Evolutionary conservation across 2,113 vertebrate genomes (phyloP), one percentile per base, ranked within the genome.

Genomic region (Plotosus lineatus): DNA sequence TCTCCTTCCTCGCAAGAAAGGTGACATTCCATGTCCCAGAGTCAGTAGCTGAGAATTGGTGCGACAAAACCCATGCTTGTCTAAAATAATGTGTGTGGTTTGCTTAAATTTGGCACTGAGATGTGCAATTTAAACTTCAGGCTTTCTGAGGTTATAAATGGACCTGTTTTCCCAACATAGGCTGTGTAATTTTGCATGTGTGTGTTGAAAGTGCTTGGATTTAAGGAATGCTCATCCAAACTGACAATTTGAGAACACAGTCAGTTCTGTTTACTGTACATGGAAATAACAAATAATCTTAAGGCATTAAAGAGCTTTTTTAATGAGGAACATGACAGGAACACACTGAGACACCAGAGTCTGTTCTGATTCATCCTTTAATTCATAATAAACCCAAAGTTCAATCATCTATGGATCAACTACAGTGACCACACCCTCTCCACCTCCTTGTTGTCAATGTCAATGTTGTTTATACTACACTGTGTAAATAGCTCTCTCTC

Each of bases 401-500:
- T 53, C 83, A 87, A 80, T 84, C 82, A 85, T 89, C 86, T 88
- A 84, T 86, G 80, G 88, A 87, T 90, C 89, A 89, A 78, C 75
- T 46, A 26, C 75, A 61, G 53, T 36, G 36, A 76, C 50, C 56
- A 79, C 75, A 78, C 75, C 33, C 28, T 48, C 23, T 58, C 42
- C 48, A 38, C 40, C 31, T n/a, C 40, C 51, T 36, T 53, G 21
- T 80, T 85, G 40, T 40, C 36, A n/a, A n/a, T 40, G 68, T 40
- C 36, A n/a, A n/a, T 40, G 68, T 3, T 61, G 76, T 77, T 19
- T 85, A 81, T 77, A 31, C 74, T 48, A 80, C 83, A 33, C 71
- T 78, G 83, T 88, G 90, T 88, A 92, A 91, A 92, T 89, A 90
- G 88, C 87, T 86, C 73, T 58, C 79, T 83, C 69, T 72, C 87